Conservation (phyloP, 2,797 vertebrate species). For the Percopsis omiscomaycus region DNA sequence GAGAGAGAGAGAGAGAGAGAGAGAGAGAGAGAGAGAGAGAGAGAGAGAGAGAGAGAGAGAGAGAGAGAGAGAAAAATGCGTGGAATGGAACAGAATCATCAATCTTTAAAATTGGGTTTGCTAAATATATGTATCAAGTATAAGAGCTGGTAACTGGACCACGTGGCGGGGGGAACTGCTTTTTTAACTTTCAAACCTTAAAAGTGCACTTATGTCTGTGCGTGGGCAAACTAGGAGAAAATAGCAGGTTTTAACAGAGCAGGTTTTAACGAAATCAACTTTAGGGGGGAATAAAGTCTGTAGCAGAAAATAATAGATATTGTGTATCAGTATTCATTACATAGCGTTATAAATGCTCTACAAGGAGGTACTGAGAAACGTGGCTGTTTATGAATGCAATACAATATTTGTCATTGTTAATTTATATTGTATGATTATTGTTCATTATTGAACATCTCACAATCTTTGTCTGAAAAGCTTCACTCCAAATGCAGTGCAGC, state of each 20-base stretch:
- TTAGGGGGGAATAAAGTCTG: too few relatives aligned
- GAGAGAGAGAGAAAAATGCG: background rate
- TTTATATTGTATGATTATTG: slow-evolving; percentile 15
- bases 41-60: too few relatives aligned
- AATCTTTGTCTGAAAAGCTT: slow-evolving; percentile 18
- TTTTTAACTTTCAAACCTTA: slow-evolving; percentile 46
- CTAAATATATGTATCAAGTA: slow-evolving; percentile 9
- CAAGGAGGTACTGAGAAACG: too few relatives aligned
- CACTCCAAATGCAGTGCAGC: slow-evolving; percentile 39
- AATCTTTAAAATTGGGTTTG: slow-evolving; percentile 22
- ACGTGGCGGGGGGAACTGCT: slow-evolving; percentile 39
- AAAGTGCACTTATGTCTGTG: slow-evolving; percentile 67
- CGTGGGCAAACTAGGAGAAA: slow-evolving; percentile 55
- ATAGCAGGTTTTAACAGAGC: too few relatives aligned
- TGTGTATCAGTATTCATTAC: too few relatives aligned
- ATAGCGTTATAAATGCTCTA: too few relatives aligned
- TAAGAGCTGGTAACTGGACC: slow-evolving; percentile 60
- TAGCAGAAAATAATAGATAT: too few relatives aligned
- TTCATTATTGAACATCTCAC: background rate
- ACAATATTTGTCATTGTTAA: slow-evolving; percentile 14
- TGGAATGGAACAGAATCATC: too few relatives aligned
- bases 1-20: too few relatives aligned
- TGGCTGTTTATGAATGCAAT: too few relatives aligned
- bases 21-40: too few relatives aligned
- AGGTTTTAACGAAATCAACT: background rate